Base-by-base conservation (phyloP, 2,888 invertebrate species). In the Agriopis marginaria region DNA sequence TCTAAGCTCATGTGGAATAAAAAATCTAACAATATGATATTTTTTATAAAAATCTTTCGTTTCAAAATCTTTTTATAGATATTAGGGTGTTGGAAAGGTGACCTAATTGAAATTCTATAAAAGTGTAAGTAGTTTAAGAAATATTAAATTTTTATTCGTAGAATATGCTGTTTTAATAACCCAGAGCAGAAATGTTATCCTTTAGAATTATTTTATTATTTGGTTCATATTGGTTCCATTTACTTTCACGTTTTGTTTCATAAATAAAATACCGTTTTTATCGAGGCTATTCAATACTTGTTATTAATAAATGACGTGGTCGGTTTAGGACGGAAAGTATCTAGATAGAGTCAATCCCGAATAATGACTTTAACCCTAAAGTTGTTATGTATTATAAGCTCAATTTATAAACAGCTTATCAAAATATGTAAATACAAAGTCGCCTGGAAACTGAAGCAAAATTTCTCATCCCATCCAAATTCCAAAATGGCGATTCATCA, bases 401-500 rank as follows among this genome's bases (percentile, higher is more conserved):
- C 44, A 45, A 53, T 62, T 64, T 64, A 64, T 64, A 55, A 56
- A 55, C 62, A 63, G 50, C 67, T 67, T 67, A 67, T 66, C 66
- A 60, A 66, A 66, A 60, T 60, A 66, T 66, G 61, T 39, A 61
- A 66, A 61, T 66, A 61, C 64, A 7, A n/a, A 47, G 61, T 53
- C 50, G 56, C 53, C 39, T 59, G 56, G 50, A 61, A 61, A 60
- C 64, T 61, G 61, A 61, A 61, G 60, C 17, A 40, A 51, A 58
- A 68, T 53, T 42, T 50, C 53, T 56, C 56, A 65, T 65, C 61
- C 60, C 53, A 66, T 54, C 61, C 62, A 50, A 62, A 70, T 53
- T 58, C 32, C 62, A 62, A 42, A 56, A 63, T 49, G 66, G 58
- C 59, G 62, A 70, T 66, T 66, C 70, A 70, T 70, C 66, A 70